phyloP scores from a whole-genome alignment of 1,140 invertebrate genomes.

The Neodiprion fabricii region DNA sequence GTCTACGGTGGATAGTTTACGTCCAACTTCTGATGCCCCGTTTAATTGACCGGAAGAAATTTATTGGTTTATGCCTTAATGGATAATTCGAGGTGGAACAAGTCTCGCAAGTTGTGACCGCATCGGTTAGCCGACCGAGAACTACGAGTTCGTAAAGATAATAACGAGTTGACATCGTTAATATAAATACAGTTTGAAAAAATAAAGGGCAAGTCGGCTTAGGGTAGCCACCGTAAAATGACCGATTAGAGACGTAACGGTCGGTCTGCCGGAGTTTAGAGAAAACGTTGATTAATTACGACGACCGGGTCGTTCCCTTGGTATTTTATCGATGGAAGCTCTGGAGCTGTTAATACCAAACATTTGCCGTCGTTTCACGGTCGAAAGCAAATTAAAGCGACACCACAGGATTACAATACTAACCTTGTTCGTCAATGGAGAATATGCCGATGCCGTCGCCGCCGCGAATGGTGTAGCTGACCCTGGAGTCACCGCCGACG shows the following conservation, averaged over 20 bases:
- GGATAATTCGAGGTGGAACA: too few species aligned
- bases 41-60: too few species aligned
- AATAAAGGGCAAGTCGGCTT: too few species aligned
- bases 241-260: background rate
- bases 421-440: slow-evolving; percentile 89
- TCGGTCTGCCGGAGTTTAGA: background rate
- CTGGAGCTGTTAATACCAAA: background rate
- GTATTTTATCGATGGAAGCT: background rate
- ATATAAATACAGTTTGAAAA: too few species aligned
- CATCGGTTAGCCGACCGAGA: too few species aligned
- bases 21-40: too few species aligned
- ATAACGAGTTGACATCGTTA: background rate
- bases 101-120: too few species aligned
- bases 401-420: slow-evolving; percentile 36
- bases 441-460: slow-evolving; percentile 92
- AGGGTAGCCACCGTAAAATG: background rate
- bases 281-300: background rate
- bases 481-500: slow-evolving; percentile 75
- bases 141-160: background rate
- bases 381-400: too few species aligned
- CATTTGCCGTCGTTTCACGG: background rate
- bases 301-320: background rate
- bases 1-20: too few species aligned
- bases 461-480: slow-evolving; percentile 86
- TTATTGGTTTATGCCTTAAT: too few species aligned